Conservation (phyloP, 2,797 vertebrate species). For the Nyctibius grandis region DNA sequence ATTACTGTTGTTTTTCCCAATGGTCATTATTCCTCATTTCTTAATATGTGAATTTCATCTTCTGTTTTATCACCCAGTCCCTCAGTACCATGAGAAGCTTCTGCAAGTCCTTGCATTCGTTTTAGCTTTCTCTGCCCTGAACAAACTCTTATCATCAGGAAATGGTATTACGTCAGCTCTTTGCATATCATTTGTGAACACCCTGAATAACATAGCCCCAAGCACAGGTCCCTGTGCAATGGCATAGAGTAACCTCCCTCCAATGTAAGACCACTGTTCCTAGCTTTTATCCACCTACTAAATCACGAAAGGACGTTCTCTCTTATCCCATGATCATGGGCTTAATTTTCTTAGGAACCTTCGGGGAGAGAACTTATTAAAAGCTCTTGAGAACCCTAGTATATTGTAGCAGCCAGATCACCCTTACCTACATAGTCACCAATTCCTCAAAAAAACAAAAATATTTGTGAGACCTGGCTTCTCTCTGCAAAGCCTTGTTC, state of each 20-base stretch:
- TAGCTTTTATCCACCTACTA: neutral
- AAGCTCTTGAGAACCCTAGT: neutral
- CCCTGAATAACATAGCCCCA: neutral
- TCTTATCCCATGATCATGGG: neutral
- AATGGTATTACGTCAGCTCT: neutral
- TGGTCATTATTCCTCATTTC: conserved; percentile 38
- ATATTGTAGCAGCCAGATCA: neutral
- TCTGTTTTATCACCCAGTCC: neutral
- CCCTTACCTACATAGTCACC: neutral
- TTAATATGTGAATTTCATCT: neutral
- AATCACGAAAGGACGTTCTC: neutral
- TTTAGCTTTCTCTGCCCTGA: neutral
- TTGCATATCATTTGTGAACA: neutral
- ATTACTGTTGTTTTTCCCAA: conserved; percentile 28
- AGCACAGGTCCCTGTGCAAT: neutral
- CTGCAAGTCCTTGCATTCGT: neutral
- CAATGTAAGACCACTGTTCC: neutral
- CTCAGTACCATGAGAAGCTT: neutral
- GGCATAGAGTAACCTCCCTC: neutral
- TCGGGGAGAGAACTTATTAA: neutral
- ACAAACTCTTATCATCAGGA: neutral
- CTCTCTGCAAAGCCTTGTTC: neutral
- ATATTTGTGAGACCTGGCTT: neutral
- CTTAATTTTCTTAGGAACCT: neutral
- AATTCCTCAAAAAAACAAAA: neutral